Evolutionary conservation across 1,140 invertebrate genomes (phyloP).

Genomic region (Dryas iulia): DNA sequence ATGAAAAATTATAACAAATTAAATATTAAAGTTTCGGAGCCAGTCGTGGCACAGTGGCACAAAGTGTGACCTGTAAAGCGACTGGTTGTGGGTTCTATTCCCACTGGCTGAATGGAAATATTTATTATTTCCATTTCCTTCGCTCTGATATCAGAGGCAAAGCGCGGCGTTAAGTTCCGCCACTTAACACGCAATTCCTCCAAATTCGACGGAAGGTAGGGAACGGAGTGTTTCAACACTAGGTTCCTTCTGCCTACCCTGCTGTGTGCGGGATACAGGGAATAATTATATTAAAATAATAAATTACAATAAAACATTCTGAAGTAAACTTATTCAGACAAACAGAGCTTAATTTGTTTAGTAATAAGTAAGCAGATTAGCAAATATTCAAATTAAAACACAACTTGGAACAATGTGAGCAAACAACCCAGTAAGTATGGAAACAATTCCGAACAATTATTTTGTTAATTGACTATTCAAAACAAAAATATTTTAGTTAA

Average conservation of each 20-base stretch:
- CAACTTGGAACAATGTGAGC: not conserved
- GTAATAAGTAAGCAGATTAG: conserved; percentile 1
- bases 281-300: too few relatives aligned
- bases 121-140: not conserved
- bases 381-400: conserved; percentile 10
- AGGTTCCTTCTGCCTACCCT: too few relatives aligned
- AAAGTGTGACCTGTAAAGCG: too few relatives aligned
- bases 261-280: too few relatives aligned
- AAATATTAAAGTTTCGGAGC: too few relatives aligned
- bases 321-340: not conserved
- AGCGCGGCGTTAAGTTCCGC: not conserved
- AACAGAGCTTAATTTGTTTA: not conserved
- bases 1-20: too few relatives aligned
- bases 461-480: not conserved
- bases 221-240: too few relatives aligned
- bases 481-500: not conserved
- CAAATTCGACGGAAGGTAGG: too few relatives aligned
- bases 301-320: not conserved
- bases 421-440: not conserved
- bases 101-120: too few relatives aligned
- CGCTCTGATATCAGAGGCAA: not conserved
- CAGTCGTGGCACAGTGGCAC: too few relatives aligned
- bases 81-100: too few relatives aligned
- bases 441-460: not conserved
- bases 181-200: too few relatives aligned